phyloP scores from a whole-genome alignment of 2,113 vertebrate genomes.

The Hemichromis elongatus region DNA sequence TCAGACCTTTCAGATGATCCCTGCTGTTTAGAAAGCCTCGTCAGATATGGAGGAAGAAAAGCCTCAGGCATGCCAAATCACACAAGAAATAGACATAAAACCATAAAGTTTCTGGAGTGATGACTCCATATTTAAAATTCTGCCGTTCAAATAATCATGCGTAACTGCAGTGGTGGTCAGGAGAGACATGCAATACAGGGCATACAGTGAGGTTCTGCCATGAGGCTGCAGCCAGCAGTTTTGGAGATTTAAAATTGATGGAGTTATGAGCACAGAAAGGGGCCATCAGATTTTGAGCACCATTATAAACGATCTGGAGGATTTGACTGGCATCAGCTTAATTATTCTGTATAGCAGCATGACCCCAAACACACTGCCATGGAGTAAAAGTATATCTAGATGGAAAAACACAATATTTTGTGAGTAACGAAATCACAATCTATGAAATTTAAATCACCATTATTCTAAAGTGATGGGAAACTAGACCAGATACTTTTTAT shows the following conservation, averaged over 20 bases:
- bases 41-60: not conserved
- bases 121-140: not conserved
- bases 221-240: not conserved
- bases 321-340: not conserved
- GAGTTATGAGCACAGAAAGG: not conserved
- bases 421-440: not conserved
- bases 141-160: not conserved
- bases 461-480: not conserved
- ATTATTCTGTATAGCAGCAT: too few relatives aligned
- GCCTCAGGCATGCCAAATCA: not conserved
- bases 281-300: not conserved
- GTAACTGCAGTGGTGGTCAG: not conserved
- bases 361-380: too few relatives aligned
- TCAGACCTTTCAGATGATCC: not conserved
- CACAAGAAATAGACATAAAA: not conserved
- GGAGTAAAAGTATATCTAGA: not conserved
- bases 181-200: not conserved
- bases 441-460: not conserved
- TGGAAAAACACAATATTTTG: not conserved
- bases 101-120: not conserved
- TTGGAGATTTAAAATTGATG: not conserved
- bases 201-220: not conserved
- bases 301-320: not conserved
- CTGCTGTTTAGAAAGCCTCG: not conserved
- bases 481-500: not conserved